Evolutionary conservation across 2,113 vertebrate genomes (phyloP).

Genomic region (Actenoides hombroni): DNA sequence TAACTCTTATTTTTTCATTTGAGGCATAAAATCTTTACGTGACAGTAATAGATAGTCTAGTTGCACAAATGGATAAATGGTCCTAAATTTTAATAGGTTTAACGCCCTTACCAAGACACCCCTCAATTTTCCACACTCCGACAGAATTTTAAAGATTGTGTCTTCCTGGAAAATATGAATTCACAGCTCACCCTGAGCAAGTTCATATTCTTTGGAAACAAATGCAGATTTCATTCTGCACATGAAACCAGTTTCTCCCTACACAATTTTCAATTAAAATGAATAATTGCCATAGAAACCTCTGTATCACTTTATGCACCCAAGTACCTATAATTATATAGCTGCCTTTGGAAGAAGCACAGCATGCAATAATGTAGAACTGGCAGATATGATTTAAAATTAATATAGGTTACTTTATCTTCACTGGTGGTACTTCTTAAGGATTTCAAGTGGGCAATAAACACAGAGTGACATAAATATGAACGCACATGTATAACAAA

Average conservation of each 20-base stretch:
- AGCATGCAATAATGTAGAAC: background rate
- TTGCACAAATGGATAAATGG: background rate
- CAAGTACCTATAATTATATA: background rate
- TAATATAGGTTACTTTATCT: background rate
- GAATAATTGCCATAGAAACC: constrained; percentile 51
- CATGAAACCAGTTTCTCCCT: background rate
- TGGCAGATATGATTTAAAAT: constrained; percentile 13
- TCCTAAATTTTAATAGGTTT: background rate
- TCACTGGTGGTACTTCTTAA: background rate
- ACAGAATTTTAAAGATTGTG: background rate
- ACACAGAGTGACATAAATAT: background rate
- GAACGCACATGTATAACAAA: background rate
- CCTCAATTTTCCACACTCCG: background rate
- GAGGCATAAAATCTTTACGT: background rate
- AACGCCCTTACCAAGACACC: background rate
- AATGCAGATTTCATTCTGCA: background rate
- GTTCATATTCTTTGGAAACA: constrained; percentile 12
- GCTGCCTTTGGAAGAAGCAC: constrained; percentile 8
- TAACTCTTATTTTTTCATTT: background rate
- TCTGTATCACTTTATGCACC: background rate
- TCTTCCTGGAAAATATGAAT: background rate
- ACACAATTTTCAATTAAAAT: constrained; percentile 54
- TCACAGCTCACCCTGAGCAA: background rate
- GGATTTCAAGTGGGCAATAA: background rate
- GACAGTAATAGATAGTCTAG: background rate